Conservation (phyloP, 2,113 vertebrate species). For the Chaetodon trifascialis region DNA sequence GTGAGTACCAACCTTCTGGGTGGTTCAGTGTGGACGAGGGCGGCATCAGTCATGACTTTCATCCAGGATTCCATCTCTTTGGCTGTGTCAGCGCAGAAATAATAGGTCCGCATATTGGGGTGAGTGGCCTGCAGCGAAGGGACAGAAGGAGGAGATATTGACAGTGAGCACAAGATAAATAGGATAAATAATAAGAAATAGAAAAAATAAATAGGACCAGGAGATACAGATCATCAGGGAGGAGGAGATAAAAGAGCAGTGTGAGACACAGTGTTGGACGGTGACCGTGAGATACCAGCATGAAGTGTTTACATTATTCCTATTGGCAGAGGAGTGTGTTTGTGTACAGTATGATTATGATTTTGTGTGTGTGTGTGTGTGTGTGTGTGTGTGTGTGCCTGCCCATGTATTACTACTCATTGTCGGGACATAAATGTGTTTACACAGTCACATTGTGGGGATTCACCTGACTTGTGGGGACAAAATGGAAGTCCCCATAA, state of each 20-base stretch:
- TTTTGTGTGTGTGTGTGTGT: background rate
- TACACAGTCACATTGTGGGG: too few relatives aligned
- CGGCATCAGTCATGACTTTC: slow-evolving; percentile 97
- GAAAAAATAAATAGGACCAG: background rate
- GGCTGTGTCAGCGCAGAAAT: slow-evolving; percentile 96
- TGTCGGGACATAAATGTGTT: too few relatives aligned
- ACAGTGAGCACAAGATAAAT: slow-evolving; percentile 27
- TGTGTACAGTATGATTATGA: slow-evolving; percentile 8
- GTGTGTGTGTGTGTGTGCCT: background rate
- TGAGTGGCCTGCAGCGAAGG: slow-evolving; percentile 90
- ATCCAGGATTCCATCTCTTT: slow-evolving; percentile 99
- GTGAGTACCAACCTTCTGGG: slow-evolving; percentile 87
- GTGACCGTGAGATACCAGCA: slow-evolving; percentile 25
- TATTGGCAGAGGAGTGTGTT: slow-evolving; percentile 8
- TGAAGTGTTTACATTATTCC: slow-evolving; percentile 13
- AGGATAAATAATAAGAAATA: background rate
- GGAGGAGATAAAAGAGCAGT: slow-evolving; percentile 8
- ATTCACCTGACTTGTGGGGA: too few relatives aligned
- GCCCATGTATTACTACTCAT: too few relatives aligned
- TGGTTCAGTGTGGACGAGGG: slow-evolving; percentile 93
- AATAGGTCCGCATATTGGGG: slow-evolving; percentile 99
- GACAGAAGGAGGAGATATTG: slow-evolving; percentile 60
- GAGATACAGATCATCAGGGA: background rate
- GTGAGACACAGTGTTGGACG: background rate
- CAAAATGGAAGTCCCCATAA: too few relatives aligned